phyloP scores from a whole-genome alignment of 2,797 vertebrate genomes.

The Galago senegalensis region DNA sequence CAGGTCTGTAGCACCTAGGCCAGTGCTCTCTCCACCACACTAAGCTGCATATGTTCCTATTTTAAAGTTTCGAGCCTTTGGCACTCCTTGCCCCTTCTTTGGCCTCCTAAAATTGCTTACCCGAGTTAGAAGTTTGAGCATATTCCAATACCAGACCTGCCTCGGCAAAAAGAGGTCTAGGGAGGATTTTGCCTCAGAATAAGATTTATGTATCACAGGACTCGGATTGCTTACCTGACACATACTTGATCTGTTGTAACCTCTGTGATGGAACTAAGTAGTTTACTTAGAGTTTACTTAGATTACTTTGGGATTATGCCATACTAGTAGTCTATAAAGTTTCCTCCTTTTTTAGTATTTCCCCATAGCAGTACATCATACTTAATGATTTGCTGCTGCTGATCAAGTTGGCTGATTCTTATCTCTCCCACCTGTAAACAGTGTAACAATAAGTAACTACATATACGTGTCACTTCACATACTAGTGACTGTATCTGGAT shows the following conservation, averaged over 20 bases:
- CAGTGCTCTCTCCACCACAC: neutral
- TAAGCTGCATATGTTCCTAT: neutral
- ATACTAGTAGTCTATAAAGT: neutral
- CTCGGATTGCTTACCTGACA: constrained; percentile 24
- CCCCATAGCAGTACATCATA: neutral
- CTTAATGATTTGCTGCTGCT: neutral
- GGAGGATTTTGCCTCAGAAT: neutral
- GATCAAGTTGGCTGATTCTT: neutral
- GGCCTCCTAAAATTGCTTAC: neutral
- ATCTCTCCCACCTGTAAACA: neutral
- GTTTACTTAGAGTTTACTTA: too few relatives aligned
- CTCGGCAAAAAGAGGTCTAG: neutral
- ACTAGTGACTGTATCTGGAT: neutral
- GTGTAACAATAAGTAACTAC: neutral
- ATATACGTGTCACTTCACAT: neutral
- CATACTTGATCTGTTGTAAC: neutral
- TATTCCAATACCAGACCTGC: neutral
- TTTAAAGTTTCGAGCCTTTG: neutral
- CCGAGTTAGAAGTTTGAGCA: neutral
- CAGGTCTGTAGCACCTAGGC: neutral
- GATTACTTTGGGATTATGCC: neutral
- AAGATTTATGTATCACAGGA: neutral
- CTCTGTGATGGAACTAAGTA: neutral
- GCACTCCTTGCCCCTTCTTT: neutral
- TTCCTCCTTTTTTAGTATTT: constrained; percentile 19